These are phyloP conservation scores for Sapajus apella DNA, from an alignment of 2,113 vertebrate genomes.

Conservation along the genomic window DNA sequence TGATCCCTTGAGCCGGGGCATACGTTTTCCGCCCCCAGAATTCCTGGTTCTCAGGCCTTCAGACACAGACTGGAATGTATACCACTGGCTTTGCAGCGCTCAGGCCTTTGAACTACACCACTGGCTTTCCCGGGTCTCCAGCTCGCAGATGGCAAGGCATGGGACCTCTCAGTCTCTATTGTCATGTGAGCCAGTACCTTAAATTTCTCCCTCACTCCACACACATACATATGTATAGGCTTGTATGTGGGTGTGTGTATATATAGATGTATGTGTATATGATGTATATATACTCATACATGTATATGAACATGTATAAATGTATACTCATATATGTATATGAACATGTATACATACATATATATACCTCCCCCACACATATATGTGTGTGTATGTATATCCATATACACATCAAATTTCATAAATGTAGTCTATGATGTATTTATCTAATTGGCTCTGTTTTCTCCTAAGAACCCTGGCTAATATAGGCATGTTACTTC, in stretches of 20 bases:
- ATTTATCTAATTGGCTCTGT: neutral
- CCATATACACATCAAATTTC: neutral
- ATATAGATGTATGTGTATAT: too few species aligned
- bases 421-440: neutral
- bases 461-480: neutral
- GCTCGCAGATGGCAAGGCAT: neutral
- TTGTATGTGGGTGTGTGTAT: too few species aligned
- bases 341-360: neutral
- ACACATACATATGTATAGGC: neutral
- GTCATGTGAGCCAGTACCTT: neutral
- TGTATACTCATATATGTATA: too few species aligned
- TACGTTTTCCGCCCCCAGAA: neutral
- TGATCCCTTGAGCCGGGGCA: neutral
- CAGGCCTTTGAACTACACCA: neutral
- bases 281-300: too few species aligned
- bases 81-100: neutral
- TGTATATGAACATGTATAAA: neutral
- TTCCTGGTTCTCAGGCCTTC: neutral
- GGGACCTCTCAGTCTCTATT: neutral
- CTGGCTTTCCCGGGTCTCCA: neutral
- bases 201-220: neutral
- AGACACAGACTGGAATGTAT: neutral
- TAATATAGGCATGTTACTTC: neutral
- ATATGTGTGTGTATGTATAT: too few species aligned
- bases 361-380: neutral